Percentiles rank a stretch among this genome's conserved stretches.
phyloP scores from a whole-genome alignment of 2,888 invertebrate genomes.

The Trimorus sp. region DNA sequence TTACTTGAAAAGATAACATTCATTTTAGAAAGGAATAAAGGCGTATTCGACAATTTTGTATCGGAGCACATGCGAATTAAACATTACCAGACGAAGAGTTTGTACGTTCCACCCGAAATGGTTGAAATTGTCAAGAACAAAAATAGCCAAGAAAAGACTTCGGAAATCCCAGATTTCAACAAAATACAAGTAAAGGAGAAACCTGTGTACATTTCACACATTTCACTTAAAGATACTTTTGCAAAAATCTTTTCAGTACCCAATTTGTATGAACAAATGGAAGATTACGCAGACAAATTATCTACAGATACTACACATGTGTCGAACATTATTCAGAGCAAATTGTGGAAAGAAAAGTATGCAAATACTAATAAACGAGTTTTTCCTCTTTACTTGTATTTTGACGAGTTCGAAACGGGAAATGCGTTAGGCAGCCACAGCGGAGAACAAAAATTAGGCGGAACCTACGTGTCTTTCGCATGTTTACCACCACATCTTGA shows the following conservation, averaged over 20 bases:
- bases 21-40: too few species aligned
- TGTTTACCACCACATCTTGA: conserved; percentile 59
- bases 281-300: background rate
- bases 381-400: conserved; percentile 1
- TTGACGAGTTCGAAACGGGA: conserved; percentile 14
- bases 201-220: conserved; percentile 45
- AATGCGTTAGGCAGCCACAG: conserved; percentile 15
- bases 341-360: conserved; percentile 30
- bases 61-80: background rate
- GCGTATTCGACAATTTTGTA: too few species aligned
- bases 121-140: conserved; percentile 28
- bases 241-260: conserved; percentile 29
- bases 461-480: conserved; percentile 46
- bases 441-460: conserved; percentile 13
- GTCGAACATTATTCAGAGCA: conserved; percentile 12
- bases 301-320: background rate
- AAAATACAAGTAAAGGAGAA: conserved; percentile 25
- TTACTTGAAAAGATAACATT: too few species aligned
- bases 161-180: conserved; percentile 3
- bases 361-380: background rate
- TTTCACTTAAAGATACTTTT: conserved; percentile 48
- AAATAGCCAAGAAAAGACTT: background rate
- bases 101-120: background rate
- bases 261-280: background rate
- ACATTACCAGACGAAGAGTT: background rate